Conservation (phyloP, 2,888 invertebrate species). For the Zelleria hepariella region DNA sequence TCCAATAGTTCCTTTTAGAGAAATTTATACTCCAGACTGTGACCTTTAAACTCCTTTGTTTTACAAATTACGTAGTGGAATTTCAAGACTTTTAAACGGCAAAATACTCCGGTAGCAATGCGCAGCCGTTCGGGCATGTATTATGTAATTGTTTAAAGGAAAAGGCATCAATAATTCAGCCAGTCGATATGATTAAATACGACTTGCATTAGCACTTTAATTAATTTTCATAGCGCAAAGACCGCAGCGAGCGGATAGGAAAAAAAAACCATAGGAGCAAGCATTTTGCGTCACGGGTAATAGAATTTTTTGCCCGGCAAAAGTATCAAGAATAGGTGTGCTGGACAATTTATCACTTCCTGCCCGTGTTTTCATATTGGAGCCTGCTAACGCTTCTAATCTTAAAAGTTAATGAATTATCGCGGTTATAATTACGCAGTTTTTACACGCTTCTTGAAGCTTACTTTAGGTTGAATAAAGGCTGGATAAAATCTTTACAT, state of each 20-base stretch:
- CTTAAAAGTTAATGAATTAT: background rate
- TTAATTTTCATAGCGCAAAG: slow-evolving; percentile 15
- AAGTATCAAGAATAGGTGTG: background rate
- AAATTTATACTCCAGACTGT: background rate
- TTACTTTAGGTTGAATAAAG: background rate
- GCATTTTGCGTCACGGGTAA: slow-evolving; percentile 4
- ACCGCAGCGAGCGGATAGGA: background rate
- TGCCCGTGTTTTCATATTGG: background rate
- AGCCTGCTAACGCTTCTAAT: background rate
- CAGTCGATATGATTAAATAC: slow-evolving; percentile 26
- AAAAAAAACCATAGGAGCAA: background rate
- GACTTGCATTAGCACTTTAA: slow-evolving; percentile 27
- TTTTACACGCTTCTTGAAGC: background rate
- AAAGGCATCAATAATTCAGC: slow-evolving; percentile 38
- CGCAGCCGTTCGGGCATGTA: background rate
- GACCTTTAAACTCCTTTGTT: background rate
- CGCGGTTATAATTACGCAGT: background rate
- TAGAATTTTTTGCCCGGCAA: slow-evolving; percentile 2
- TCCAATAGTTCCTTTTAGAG: too few species aligned
- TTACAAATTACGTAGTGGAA: background rate
- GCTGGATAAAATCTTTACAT: too few species aligned
- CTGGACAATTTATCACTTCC: slow-evolving; percentile 7
- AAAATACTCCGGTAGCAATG: background rate
- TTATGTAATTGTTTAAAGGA: slow-evolving; percentile 25
- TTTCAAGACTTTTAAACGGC: background rate